Evolutionary conservation across 1,140 invertebrate species (phyloP).

Genomic region (Leguminivora glycinivorella): DNA sequence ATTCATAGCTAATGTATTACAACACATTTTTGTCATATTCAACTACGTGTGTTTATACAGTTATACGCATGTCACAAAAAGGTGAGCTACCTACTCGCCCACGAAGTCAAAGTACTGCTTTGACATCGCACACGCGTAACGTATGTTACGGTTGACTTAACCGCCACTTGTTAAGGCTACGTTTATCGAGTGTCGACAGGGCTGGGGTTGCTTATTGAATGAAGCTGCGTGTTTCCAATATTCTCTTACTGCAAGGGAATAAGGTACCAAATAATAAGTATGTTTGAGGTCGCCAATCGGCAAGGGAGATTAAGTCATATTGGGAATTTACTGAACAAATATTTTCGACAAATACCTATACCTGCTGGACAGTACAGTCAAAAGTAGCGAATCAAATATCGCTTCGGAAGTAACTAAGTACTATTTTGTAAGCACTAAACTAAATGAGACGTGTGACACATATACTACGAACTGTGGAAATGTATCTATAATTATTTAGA

Average conservation of each 20-base stretch:
- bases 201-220: constrained; percentile 22
- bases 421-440: too few relatives aligned
- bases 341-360: not conserved
- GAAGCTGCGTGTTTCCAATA: not conserved
- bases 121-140: constrained; percentile 1
- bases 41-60: too few relatives aligned
- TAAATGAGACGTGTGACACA: too few relatives aligned
- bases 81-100: too few relatives aligned
- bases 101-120: not conserved
- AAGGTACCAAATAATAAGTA: not conserved
- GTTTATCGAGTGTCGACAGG: constrained; percentile 16
- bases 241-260: not conserved
- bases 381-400: too few relatives aligned
- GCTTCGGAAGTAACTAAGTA: too few relatives aligned
- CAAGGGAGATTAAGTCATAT: constrained; percentile 4
- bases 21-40: too few relatives aligned
- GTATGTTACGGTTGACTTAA: constrained; percentile 26
- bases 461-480: too few relatives aligned
- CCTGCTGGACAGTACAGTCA: too few relatives aligned
- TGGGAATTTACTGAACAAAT: constrained; percentile 9
- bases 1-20: too few relatives aligned
- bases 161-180: constrained; percentile 26
- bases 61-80: too few relatives aligned
- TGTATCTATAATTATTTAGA: too few relatives aligned
- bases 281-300: not conserved